These are phyloP conservation scores for Anthonomus grandis DNA, from an alignment of 1,140 invertebrate species.

Conservation along the genomic window DNA sequence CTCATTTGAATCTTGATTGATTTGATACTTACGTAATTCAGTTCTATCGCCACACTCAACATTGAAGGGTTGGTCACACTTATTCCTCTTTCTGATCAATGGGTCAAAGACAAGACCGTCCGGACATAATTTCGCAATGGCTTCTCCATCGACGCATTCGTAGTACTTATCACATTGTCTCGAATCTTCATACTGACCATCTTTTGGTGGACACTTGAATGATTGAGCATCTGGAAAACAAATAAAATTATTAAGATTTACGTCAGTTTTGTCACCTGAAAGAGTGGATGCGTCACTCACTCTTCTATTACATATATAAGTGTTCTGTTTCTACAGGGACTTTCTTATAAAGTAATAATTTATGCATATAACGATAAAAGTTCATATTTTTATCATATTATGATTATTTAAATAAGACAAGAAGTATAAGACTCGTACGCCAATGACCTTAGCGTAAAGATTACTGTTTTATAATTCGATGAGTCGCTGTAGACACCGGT, in stretches of 20 bases:
- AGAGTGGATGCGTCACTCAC: too few relatives aligned
- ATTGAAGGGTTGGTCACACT: slow-evolving; percentile 87
- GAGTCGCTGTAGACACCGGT: background rate
- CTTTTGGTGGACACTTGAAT: slow-evolving; percentile 74
- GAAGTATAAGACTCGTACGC: too few relatives aligned
- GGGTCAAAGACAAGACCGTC: slow-evolving; percentile 86
- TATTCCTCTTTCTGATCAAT: slow-evolving; percentile 77
- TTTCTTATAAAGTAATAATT: too few relatives aligned
- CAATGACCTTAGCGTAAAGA: background rate
- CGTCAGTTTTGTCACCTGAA: too few relatives aligned
- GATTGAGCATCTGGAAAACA: slow-evolving; percentile 55
- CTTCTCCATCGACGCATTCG: slow-evolving; percentile 69
- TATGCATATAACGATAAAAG: too few relatives aligned
- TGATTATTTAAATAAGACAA: too few relatives aligned
- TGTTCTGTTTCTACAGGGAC: too few relatives aligned
- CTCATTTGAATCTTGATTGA: too few relatives aligned
- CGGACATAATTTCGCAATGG: slow-evolving; percentile 73
- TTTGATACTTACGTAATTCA: slow-evolving; percentile 80
- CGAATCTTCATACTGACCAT: slow-evolving; percentile 75
- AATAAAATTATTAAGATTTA: too few relatives aligned
- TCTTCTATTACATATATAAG: too few relatives aligned
- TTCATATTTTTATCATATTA: too few relatives aligned
- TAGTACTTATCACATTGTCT: slow-evolving; percentile 84
- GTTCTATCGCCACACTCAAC: slow-evolving; percentile 82
- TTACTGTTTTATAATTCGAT: background rate